Percentiles rank a stretch among this genome's conserved stretches.
These are phyloP conservation scores for Opisthocomus hoazin DNA, from an alignment of 2,113 vertebrate genomes.

Conservation along the genomic window DNA sequence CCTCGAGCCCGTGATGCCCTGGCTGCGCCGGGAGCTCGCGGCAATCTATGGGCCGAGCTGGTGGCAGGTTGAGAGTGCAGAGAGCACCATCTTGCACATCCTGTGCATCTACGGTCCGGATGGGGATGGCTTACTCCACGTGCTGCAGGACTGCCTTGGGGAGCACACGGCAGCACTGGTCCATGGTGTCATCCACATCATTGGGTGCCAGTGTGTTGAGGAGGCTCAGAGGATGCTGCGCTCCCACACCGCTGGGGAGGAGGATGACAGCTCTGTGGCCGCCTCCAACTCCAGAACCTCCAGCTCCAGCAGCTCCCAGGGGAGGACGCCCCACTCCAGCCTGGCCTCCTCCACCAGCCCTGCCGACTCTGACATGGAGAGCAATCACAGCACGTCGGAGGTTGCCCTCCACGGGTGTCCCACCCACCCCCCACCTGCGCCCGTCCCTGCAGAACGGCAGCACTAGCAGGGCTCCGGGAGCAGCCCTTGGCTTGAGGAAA, in stretches of 20 bases:
- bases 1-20: neutral
- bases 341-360: neutral
- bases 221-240: neutral
- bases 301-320: neutral
- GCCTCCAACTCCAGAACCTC: no score
- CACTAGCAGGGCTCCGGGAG: neutral
- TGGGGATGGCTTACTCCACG: neutral
- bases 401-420: neutral
- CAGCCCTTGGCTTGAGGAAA: accelerated
- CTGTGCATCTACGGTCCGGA: neutral
- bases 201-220: accelerated
- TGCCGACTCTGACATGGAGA: accelerated
- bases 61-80: neutral
- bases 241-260: neutral
- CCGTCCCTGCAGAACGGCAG: accelerated
- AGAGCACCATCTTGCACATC: neutral
- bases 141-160: accelerated
- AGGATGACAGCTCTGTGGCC: neutral
- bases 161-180: neutral
- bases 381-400: accelerated
- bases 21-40: neutral
- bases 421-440: accelerated
- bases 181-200: neutral
- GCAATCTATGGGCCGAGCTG: neutral
- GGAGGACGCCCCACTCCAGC: neutral